Evolutionary conservation across 1,140 invertebrate genomes (phyloP).

Genomic region (Sarcophaga bullata): DNA sequence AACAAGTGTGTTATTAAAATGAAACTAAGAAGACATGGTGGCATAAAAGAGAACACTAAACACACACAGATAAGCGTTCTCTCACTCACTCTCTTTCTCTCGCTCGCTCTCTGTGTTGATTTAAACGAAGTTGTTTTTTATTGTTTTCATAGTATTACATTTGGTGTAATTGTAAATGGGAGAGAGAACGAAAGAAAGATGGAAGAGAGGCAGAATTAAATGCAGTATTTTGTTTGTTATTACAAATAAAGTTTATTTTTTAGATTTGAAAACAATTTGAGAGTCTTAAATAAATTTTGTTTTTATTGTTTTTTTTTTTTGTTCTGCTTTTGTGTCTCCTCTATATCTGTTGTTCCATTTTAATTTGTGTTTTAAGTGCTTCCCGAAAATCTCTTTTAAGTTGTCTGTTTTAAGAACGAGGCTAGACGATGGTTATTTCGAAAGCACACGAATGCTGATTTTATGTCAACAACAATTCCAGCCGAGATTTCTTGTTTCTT

Average conservation of each 20-base stretch:
- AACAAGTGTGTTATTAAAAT: slow-evolving; percentile 39
- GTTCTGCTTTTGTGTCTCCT: neutral
- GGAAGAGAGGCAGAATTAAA: neutral
- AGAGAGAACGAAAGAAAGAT: neutral
- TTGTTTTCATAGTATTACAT: no score
- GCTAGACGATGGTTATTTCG: slow-evolving; percentile 28
- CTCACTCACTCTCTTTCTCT: neutral
- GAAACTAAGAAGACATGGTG: neutral
- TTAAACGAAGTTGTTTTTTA: no score
- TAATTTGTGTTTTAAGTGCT: neutral
- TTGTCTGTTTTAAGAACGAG: slow-evolving; percentile 6
- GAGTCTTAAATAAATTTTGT: no score
- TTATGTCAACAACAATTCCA: slow-evolving; percentile 34
- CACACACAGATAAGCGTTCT: neutral
- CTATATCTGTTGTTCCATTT: neutral
- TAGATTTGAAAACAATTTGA: neutral
- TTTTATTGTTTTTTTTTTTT: neutral
- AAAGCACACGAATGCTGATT: slow-evolving; percentile 28
- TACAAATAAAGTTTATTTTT: neutral
- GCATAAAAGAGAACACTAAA: neutral
- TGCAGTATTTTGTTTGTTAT: neutral
- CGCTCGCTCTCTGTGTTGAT: neutral
- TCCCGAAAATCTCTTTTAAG: neutral
- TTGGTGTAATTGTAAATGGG: neutral
- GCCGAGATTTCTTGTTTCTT: slow-evolving; percentile 9